phyloP scores from a whole-genome alignment of 2,797 vertebrate species.

The Alectoris magna region DNA sequence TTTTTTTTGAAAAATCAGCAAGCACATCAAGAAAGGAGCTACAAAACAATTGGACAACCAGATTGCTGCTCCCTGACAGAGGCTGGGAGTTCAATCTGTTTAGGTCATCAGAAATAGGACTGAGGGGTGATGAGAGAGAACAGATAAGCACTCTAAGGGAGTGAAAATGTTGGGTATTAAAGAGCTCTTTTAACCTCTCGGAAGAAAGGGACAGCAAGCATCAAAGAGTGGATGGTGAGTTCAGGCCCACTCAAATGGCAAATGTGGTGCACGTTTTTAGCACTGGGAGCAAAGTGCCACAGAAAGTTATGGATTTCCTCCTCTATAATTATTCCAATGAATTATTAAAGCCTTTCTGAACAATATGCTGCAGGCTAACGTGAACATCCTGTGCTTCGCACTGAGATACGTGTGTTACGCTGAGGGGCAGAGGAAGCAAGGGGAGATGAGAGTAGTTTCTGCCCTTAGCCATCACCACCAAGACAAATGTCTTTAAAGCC shows the following conservation, averaged over 20 bases:
- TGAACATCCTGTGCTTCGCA: background rate
- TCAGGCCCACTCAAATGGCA: background rate
- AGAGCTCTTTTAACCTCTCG: background rate
- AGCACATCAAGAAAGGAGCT: background rate
- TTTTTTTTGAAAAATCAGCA: background rate
- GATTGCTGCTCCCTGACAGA: background rate
- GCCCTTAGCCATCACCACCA: background rate
- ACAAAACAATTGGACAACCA: background rate
- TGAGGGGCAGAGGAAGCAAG: background rate
- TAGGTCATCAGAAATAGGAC: background rate
- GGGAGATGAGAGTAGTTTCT: background rate
- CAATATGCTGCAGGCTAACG: constrained; percentile 39
- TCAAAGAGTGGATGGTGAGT: background rate
- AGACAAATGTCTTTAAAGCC: background rate
- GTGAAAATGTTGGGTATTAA: background rate
- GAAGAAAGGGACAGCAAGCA: background rate
- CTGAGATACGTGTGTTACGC: background rate
- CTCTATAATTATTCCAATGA: constrained; percentile 44
- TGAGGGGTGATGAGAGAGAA: background rate
- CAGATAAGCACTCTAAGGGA: background rate
- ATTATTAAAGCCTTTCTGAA: constrained; percentile 57
- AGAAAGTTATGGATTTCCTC: constrained; percentile 38
- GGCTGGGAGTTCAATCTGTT: background rate
- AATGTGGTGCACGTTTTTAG: background rate
- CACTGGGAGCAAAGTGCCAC: background rate